phyloP scores from a whole-genome alignment of 2,888 invertebrate genomes.

The Clivina fossor region DNA sequence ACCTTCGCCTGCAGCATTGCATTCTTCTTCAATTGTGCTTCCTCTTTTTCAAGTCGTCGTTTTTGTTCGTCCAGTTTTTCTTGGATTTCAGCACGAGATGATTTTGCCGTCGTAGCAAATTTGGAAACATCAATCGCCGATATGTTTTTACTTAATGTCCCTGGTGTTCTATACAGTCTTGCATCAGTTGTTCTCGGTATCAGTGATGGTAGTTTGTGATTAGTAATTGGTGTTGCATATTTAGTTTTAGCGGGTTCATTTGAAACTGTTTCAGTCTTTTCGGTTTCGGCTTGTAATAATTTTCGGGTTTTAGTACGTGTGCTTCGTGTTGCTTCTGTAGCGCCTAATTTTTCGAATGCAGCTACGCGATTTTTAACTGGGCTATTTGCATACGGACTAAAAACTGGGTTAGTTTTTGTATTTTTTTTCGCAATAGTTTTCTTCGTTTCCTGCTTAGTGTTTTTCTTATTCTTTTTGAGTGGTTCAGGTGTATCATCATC shows the following conservation, averaged over 20 bases:
- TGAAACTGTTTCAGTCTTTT: no score
- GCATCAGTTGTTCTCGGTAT: constrained; percentile 17
- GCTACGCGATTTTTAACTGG: constrained; percentile 63
- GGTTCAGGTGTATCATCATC: constrained; percentile 36
- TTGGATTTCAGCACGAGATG: constrained; percentile 44
- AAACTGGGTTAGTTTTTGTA: constrained; percentile 50
- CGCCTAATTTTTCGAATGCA: constrained; percentile 58
- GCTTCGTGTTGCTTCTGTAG: constrained; percentile 45
- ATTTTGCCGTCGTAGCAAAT: constrained; percentile 43
- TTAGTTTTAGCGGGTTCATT: constrained; percentile 10
- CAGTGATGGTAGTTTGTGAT: constrained; percentile 16
- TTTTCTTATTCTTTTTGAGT: no score
- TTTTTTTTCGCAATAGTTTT: no score
- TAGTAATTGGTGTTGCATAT: constrained; percentile 16
- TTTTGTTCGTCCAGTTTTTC: constrained; percentile 42
- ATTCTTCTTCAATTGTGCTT: constrained; percentile 61
- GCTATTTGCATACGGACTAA: constrained; percentile 61
- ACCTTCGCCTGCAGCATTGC: constrained; percentile 60
- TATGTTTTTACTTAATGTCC: constrained; percentile 34
- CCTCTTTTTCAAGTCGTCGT: constrained; percentile 41
- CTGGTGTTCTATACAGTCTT: constrained; percentile 29
- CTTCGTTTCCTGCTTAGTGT: no score
- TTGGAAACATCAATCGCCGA: constrained; percentile 36
- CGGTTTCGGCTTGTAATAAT: constrained; percentile 41
- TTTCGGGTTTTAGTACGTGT: constrained; percentile 53